Conservation (phyloP, 2,888 invertebrate genomes). For the Cephus pygmeus region DNA sequence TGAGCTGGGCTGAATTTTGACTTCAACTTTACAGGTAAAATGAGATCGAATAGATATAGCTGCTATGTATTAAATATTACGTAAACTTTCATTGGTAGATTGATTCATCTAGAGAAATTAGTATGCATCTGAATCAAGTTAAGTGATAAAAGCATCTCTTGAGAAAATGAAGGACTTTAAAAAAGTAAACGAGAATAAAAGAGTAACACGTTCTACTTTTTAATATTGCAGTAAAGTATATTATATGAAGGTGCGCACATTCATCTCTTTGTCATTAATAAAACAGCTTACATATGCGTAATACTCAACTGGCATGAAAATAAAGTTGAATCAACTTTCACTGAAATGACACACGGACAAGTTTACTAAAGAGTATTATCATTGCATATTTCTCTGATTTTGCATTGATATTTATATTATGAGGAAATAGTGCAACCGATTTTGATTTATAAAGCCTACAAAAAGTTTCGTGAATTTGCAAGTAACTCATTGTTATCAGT, state of each 20-base stretch:
- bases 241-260: neutral
- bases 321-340: neutral
- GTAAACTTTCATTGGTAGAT: neutral
- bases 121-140: neutral
- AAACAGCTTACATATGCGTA: neutral
- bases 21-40: neutral
- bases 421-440: neutral
- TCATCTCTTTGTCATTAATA: neutral
- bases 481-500: neutral
- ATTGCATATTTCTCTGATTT: neutral
- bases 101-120: neutral
- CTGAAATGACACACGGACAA: neutral
- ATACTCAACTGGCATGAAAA: neutral
- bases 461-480: neutral
- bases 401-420: neutral
- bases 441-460: neutral
- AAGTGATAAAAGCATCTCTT: neutral
- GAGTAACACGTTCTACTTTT: neutral
- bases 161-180: no score
- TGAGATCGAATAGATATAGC: neutral
- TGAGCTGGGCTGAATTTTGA: neutral
- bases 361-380: neutral
- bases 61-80: neutral
- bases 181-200: no score
- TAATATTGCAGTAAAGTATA: neutral